Evolutionary conservation across 2,797 vertebrate genomes (phyloP).

Genomic region (Argyrosomus regius): DNA sequence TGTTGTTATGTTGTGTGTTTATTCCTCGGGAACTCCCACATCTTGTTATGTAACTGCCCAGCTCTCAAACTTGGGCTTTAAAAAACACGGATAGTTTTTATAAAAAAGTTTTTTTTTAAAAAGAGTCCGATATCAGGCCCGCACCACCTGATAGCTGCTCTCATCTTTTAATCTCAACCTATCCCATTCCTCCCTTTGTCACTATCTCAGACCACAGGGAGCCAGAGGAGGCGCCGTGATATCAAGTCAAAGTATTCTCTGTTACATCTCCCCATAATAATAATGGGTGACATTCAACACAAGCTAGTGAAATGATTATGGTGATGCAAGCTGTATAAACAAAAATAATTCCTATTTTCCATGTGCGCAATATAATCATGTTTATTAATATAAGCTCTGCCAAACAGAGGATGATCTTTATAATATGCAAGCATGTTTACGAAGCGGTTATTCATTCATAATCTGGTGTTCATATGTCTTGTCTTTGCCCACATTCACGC

Average conservation of each 20-base stretch:
- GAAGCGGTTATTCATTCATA: constrained; percentile 53
- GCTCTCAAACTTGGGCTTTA: constrained; percentile 13
- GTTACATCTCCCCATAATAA: constrained; percentile 53
- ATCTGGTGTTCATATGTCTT: constrained; percentile 36
- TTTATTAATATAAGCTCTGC: constrained; percentile 58
- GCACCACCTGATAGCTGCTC: constrained; percentile 14
- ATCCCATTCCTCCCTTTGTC: constrained; percentile 43
- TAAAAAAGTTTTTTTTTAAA: constrained; percentile 13
- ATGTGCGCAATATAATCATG: constrained; percentile 57
- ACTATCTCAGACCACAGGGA: constrained; percentile 39
- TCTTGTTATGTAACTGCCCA: constrained; percentile 47
- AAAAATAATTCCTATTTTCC: constrained; percentile 61
- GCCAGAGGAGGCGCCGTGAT: constrained; percentile 40
- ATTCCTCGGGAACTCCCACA: constrained; percentile 42
- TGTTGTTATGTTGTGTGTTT: constrained; percentile 35
- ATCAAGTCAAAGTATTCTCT: constrained; percentile 54
- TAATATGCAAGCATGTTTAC: constrained; percentile 54
- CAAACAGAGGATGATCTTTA: constrained; percentile 43
- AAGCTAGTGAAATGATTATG: constrained; percentile 57
- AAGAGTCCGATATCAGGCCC: constrained; percentile 3
- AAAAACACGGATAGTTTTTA: constrained; percentile 31
- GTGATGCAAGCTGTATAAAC: constrained; percentile 59
- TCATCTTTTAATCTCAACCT: constrained; percentile 46
- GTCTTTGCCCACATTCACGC: constrained; percentile 22
- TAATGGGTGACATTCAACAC: constrained; percentile 55